Percentiles rank a stretch among this genome's conserved stretches.
phyloP scores from a whole-genome alignment of 2,888 invertebrate genomes.

The Eustalomyia histrio region DNA sequence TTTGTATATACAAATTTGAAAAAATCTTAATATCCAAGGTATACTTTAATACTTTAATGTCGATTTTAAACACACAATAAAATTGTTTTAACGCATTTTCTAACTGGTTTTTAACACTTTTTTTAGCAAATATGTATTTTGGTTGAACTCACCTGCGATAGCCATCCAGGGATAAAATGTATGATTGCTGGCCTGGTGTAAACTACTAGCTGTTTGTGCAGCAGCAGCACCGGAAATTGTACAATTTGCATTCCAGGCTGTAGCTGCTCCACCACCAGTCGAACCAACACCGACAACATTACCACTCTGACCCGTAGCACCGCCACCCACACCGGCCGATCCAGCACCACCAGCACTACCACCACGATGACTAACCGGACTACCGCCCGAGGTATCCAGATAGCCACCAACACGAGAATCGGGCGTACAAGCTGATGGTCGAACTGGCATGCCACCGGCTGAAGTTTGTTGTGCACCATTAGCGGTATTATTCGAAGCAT shows the following conservation, averaged over 20 bases:
- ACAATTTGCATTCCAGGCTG: slow-evolving; percentile 94
- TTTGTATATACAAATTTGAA: no score
- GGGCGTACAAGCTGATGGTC: slow-evolving; percentile 94
- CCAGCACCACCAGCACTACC: slow-evolving; percentile 83
- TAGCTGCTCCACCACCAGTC: slow-evolving; percentile 80
- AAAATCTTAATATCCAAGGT: no score
- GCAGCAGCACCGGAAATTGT: slow-evolving; percentile 88
- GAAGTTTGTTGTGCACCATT: slow-evolving; percentile 83
- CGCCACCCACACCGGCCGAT: slow-evolving; percentile 83
- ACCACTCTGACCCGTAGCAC: slow-evolving; percentile 78
- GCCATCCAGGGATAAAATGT: slow-evolving; percentile 99
- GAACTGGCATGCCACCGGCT: slow-evolving; percentile 82
- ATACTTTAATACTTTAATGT: no score
- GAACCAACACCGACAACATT: slow-evolving; percentile 83
- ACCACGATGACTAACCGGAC: slow-evolving; percentile 87
- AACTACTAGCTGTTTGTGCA: slow-evolving; percentile 90
- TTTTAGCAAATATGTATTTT: background rate
- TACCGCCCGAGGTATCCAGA: slow-evolving; percentile 87
- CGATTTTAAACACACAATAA: no score
- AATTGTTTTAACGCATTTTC: no score
- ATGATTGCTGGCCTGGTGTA: slow-evolving; percentile 94
- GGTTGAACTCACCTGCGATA: slow-evolving; percentile 92
- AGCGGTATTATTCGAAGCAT: slow-evolving; percentile 76
- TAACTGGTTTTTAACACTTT: background rate
- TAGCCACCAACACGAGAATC: slow-evolving; percentile 90